These are phyloP conservation scores for Porites divaricata DNA, from an alignment of 92 coral and sea anemone species.

Conservation along the genomic window DNA sequence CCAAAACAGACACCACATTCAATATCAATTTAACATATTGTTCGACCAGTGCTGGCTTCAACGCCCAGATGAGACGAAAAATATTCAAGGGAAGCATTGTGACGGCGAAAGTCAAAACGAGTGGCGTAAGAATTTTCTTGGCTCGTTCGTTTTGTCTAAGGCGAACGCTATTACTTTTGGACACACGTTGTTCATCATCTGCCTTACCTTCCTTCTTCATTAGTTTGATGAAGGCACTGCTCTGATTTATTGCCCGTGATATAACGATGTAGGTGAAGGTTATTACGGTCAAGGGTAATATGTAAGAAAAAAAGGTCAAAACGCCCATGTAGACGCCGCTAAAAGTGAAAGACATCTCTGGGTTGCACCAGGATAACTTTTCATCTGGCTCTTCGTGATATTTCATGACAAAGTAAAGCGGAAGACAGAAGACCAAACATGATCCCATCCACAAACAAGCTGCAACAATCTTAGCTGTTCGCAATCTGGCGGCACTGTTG, in stretches of 20 bases:
- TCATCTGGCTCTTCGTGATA: constrained; percentile 3
- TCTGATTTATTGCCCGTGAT: constrained; percentile 17
- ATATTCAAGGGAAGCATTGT: constrained; percentile 42
- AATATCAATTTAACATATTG: neutral
- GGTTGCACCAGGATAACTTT: neutral
- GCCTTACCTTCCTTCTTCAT: neutral
- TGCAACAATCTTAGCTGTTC: constrained; percentile 1
- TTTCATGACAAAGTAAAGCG: constrained; percentile 25
- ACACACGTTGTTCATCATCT: neutral
- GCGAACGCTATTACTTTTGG: constrained; percentile 13
- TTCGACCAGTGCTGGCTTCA: neutral
- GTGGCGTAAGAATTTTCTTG: constrained; percentile 42
- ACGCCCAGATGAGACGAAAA: neutral
- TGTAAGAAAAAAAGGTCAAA: constrained; percentile 20
- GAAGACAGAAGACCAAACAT: constrained; percentile 19
- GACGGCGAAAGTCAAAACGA: constrained; percentile 29
- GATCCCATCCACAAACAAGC: constrained; percentile 29
- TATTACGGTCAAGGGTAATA: constrained; percentile 17
- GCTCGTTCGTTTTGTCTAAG: constrained; percentile 42
- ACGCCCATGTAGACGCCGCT: neutral
- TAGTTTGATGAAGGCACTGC: constrained; percentile 15
- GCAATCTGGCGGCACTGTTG: neutral
- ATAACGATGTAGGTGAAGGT: constrained; percentile 23
- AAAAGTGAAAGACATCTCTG: neutral
- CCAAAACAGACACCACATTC: neutral